Conservation (phyloP, 2,113 vertebrate species). For the Pogonocichla stellata region DNA sequence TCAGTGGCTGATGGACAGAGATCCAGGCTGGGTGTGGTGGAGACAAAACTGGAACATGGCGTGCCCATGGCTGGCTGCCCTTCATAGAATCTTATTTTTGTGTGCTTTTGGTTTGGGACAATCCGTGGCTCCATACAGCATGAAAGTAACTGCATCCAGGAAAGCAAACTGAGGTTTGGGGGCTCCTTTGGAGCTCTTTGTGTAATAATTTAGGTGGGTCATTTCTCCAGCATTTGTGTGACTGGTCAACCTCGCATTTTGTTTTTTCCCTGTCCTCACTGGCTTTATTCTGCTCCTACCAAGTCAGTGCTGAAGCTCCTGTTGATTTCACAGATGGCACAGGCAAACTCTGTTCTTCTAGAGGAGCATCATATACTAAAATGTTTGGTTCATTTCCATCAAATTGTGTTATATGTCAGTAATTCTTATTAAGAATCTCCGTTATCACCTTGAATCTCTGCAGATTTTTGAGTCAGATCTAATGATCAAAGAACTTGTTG, state of each 20-base stretch:
- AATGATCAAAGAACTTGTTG: background rate
- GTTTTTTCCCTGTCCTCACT: background rate
- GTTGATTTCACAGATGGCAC: background rate
- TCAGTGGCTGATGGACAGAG: background rate
- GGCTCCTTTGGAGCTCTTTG: background rate
- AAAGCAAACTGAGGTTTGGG: background rate
- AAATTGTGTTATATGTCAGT: background rate
- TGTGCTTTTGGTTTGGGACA: background rate
- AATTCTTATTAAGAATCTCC: background rate
- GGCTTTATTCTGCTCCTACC: background rate
- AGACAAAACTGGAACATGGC: background rate
- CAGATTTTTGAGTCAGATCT: background rate
- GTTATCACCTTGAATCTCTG: background rate
- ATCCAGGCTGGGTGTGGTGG: background rate
- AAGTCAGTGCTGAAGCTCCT: background rate
- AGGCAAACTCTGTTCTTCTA: background rate
- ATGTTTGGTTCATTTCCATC: background rate
- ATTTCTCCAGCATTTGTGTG: background rate
- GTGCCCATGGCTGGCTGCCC: background rate
- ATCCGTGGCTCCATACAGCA: background rate
- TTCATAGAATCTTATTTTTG: background rate
- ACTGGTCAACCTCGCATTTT: background rate
- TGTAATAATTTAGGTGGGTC: background rate
- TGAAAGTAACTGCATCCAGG: background rate
- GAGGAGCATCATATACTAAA: background rate